A percentile compares a stretch with the other conserved stretches of the same genome.
These are phyloP conservation scores for Tauraco erythrolophus DNA, from an alignment of 2,113 vertebrate species.

Conservation along the genomic window DNA sequence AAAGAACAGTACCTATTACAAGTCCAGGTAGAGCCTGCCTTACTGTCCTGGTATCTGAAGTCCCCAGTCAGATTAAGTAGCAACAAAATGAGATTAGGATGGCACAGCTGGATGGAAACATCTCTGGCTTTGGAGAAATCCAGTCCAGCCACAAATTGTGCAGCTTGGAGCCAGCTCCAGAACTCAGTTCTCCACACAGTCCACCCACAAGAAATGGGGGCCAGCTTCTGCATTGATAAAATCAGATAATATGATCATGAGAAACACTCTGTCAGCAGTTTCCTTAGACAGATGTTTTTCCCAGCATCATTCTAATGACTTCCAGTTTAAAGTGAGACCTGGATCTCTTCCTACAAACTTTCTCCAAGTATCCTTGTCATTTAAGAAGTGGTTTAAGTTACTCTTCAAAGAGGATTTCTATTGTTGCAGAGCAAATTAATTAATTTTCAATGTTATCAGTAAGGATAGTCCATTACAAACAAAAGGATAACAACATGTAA, in stretches of 20 bases:
- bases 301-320: neutral
- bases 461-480: neutral
- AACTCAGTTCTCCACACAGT: neutral
- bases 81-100: neutral
- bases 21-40: constrained; percentile 84
- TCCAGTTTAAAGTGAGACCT: constrained; percentile 1
- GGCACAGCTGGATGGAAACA: neutral
- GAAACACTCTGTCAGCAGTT: constrained; percentile 3
- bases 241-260: neutral
- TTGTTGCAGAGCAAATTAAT: neutral
- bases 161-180: neutral
- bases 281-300: neutral
- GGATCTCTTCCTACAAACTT: neutral
- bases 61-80: neutral
- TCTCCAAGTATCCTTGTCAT: neutral
- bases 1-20: constrained; percentile 87
- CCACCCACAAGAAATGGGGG: neutral
- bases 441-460: neutral
- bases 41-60: neutral
- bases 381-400: neutral
- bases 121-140: constrained; percentile 7
- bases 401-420: constrained; percentile 13
- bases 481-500: neutral
- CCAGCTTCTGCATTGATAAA: neutral
- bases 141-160: neutral